Evolutionary conservation across 2,888 invertebrate species (phyloP).

Genomic region (Caenorhabditis wallacei): DNA sequence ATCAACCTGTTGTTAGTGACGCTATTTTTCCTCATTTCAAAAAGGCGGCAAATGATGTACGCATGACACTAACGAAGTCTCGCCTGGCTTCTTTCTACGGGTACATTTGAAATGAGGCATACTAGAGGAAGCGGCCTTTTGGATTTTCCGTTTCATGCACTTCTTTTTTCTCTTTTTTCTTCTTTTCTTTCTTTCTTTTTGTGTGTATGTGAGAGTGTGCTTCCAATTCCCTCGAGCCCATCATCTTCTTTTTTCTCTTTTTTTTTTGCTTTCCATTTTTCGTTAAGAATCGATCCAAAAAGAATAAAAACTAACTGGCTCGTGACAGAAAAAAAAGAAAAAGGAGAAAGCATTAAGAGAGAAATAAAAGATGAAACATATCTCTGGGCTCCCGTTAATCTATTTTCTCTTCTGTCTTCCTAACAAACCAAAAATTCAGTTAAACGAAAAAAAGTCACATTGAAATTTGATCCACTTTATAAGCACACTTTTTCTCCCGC

Average conservation of each 20-base stretch:
- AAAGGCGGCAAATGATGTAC: conserved; percentile 47
- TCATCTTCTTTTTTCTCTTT: conserved; percentile 15
- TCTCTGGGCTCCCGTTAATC: conserved; percentile 1
- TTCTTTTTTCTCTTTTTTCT: conserved; percentile 20
- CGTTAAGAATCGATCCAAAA: conserved; percentile 33
- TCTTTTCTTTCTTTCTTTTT: conserved; percentile 3
- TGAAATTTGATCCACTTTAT: conserved; percentile 52
- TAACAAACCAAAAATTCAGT: conserved; percentile 13
- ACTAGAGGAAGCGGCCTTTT: conserved; percentile 3
- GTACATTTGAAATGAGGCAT: conserved; percentile 46
- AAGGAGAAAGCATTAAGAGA: conserved; percentile 14
- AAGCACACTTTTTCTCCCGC: conserved; percentile 43
- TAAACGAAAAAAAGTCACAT: conserved; percentile 28
- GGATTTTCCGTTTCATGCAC: conserved; percentile 35
- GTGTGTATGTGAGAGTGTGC: conserved; percentile 19
- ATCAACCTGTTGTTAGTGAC: conserved; percentile 60
- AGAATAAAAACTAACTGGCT: conserved; percentile 32
- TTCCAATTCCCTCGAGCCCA: conserved; percentile 43
- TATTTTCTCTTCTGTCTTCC: conserved; percentile 13
- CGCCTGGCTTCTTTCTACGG: conserved; percentile 37
- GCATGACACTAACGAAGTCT: conserved; percentile 57
- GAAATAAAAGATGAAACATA: conserved; percentile 19
- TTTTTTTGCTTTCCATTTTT: conserved; percentile 23
- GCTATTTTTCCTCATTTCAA: conserved; percentile 24
- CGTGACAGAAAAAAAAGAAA: conserved; percentile 34